Base-by-base conservation (phyloP, 2,888 invertebrate genomes). In the Drosophila gaucha region DNA sequence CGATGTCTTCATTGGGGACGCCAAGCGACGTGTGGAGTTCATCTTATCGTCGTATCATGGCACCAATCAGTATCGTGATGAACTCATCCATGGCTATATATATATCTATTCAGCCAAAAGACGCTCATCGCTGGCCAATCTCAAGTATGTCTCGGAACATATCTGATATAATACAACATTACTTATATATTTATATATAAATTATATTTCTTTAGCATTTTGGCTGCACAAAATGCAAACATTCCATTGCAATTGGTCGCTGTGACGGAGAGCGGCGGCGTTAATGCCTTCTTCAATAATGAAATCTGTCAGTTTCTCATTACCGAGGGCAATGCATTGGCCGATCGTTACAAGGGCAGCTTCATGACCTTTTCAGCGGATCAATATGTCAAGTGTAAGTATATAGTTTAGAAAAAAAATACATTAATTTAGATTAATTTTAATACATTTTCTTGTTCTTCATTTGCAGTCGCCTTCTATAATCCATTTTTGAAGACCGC, bases 401-500 rank as follows among this genome's bases (percentile, higher is more conserved):
- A 24, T 0, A 24, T 3, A 18, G 1, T 1, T 2, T 5, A 20
- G 8, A 14, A 20, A 22, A 0, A 2, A 0, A 1, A 9, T 9
- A 31, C 12, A 31, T 9, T 10, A 12, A 9, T 49, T 52, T 31
- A 3, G 28, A 12, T 0, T 12, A 8, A 18, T 26, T 16, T n/a
- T n/a, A 22, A 22, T 9, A 6, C 10, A 28, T 8, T 9, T 6
- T 26, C 16, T 41, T 6, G 6, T 22, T 12, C 6, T 44, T 51
- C 51, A 3, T 67, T 92, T 92, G 0, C 92, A 97, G 97, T 97
- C 89, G 97, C 97, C 28, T 97, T 97, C 92, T 98, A 97, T 92
- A 97, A 97, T 44, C 97, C 98, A 44, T 98, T 98, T 93, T 97
- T 98, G 93, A 97, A 97, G 91, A 97, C 97, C 91, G 98, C 97